Percentiles rank a stretch among this genome's conserved stretches.
Conservation (phyloP, 2,888 invertebrate genomes). For the Polyommatus iphigenia region DNA sequence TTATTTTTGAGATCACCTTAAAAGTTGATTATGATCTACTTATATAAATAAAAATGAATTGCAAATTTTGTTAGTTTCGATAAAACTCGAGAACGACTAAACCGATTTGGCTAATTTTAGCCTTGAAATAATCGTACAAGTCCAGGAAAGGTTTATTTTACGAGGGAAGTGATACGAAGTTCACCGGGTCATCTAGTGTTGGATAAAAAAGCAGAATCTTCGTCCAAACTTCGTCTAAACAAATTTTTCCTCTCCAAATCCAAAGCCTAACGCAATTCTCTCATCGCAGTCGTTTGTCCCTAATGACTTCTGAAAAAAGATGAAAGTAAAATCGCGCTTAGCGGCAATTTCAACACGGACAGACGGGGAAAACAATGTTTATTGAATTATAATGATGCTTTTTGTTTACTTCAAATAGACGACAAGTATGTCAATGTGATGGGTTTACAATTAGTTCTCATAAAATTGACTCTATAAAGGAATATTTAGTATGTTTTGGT, state of each 20-base stretch:
- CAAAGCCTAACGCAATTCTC: constrained; percentile 7
- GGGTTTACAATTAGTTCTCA: neutral
- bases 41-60: too few species aligned
- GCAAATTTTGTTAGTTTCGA: too few species aligned
- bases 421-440: neutral
- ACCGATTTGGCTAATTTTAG: too few species aligned
- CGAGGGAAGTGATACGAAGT: too few species aligned
- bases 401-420: neutral
- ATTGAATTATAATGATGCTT: constrained; percentile 16
- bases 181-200: too few species aligned
- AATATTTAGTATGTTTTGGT: neutral
- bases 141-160: too few species aligned
- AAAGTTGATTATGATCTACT: too few species aligned
- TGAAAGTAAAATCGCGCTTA: constrained; percentile 15
- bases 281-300: neutral
- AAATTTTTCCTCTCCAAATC: neutral
- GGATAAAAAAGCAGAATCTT: too few species aligned
- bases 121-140: too few species aligned
- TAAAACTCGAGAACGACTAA: too few species aligned
- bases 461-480: neutral
- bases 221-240: neutral
- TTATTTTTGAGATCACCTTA: too few species aligned
- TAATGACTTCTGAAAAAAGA: constrained; percentile 28
- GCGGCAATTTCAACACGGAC: constrained; percentile 21
- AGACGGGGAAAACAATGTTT: neutral